phyloP scores from a whole-genome alignment of 2,113 vertebrate genomes.

The Pimephales promelas region DNA sequence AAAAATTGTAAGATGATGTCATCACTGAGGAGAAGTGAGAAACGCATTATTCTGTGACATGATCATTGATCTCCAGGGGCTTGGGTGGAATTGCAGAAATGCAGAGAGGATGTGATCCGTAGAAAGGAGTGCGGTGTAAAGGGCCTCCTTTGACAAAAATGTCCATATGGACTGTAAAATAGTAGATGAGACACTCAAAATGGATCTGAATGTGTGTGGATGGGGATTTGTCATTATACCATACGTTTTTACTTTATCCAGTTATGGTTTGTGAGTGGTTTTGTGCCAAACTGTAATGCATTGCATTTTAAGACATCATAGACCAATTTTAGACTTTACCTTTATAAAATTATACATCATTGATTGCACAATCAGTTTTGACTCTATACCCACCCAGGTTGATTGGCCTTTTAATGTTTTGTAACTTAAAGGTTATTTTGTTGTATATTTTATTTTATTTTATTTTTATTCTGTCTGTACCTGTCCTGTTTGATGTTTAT shows the following conservation, averaged over 20 bases:
- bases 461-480: neutral
- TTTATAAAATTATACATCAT: neutral
- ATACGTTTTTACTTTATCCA: neutral
- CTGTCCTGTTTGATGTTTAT: neutral
- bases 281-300: neutral
- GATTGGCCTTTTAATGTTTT: too few relatives aligned
- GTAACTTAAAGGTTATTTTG: neutral
- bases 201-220: neutral
- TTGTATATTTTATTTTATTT: neutral
- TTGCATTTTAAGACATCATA: neutral
- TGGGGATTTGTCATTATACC: neutral
- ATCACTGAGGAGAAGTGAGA: neutral
- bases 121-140: neutral
- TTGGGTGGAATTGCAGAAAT: slow-evolving; percentile 50
- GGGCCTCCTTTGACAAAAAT: slow-evolving; percentile 19
- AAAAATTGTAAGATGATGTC: neutral
- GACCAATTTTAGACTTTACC: neutral
- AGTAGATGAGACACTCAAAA: neutral
- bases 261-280: neutral
- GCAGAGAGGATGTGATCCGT: slow-evolving; percentile 11
- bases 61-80: slow-evolving; percentile 16
- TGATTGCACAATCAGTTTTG: neutral
- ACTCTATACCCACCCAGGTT: neutral
- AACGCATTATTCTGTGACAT: neutral
- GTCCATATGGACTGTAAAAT: slow-evolving; percentile 40